Base-by-base conservation (phyloP, 2,888 invertebrate species). In the Morinoia aosen region DNA sequence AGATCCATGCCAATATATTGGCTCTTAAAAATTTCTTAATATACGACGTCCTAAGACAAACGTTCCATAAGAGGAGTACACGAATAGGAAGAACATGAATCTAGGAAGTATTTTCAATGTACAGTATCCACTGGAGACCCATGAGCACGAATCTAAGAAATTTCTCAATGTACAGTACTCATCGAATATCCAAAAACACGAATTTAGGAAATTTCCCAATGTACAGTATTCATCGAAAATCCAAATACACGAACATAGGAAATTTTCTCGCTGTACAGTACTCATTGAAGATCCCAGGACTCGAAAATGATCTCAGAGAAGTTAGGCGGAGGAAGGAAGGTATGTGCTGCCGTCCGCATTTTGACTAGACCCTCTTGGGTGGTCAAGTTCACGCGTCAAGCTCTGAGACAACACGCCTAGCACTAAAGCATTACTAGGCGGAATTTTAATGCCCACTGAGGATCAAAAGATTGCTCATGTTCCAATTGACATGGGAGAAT, bases 371-470 rank as follows among this genome's bases (percentile, higher is more conserved):
- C 56, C 12, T 93, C n/a, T 33, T 90, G 93, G 93, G 93, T 58
- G 93, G 93, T 57, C 93, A 11, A 57, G 56, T 0, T 25, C 93
- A 57, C n/a, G 33, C 16, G n/a, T 93, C 48, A 93, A 93, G 93
- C 57, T 57, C 57, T 58, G 58, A 93, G 93, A 33, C 56, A 93
- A 93, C 93, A 93, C 56, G 58, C 14, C 56, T 25, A 25, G 93
- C 58, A 48, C 57, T 14, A 12, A 33, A 48, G 93, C 93, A 93
- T 93, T 93, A 93, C 93, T 33, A 56, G n/a, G 93, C 93, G 48
- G 93, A 93, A 93, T 93, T 93, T 57, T 93, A 57, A 93, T 57
- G 93, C 25, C 93, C 58, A 93, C 93, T 93, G 93, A 93, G 48
- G 93, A 93, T 58, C 56, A 57, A 56, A 93, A 57, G 93, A 93